These are phyloP conservation scores for Phoxinus dragarum DNA, from an alignment of 2,797 vertebrate species.

Conservation along the genomic window DNA sequence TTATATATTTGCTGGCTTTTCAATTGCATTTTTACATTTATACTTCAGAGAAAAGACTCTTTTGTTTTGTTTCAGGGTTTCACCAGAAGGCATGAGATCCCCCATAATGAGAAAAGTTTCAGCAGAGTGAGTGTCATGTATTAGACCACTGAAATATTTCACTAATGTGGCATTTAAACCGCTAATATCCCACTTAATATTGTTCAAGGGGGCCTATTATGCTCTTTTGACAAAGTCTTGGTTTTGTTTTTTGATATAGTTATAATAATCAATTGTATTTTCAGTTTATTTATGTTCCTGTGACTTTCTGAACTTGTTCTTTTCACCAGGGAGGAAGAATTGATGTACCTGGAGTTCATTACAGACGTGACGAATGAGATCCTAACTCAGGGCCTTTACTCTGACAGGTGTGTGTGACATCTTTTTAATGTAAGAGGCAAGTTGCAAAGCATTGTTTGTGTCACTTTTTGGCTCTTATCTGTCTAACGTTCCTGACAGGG, in stretches of 20 bases:
- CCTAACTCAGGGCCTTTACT: slow-evolving; percentile 86
- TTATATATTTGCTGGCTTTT: background rate
- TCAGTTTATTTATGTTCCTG: background rate
- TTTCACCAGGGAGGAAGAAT: slow-evolving; percentile 87
- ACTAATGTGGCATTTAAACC: background rate
- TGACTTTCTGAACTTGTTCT: slow-evolving; percentile 21
- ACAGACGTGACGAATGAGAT: slow-evolving; percentile 92
- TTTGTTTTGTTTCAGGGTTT: slow-evolving; percentile 66
- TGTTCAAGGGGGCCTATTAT: too few relatives aligned
- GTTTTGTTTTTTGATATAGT: background rate
- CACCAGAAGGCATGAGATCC: slow-evolving; percentile 68
- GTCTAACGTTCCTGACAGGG: slow-evolving; percentile 68
- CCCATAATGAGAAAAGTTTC: slow-evolving; percentile 68
- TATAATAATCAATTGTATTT: background rate
- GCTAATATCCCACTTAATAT: too few relatives aligned
- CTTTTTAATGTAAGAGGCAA: background rate
- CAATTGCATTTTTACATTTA: background rate
- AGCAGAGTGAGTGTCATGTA: slow-evolving; percentile 75
- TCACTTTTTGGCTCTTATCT: background rate
- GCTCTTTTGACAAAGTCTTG: too few relatives aligned
- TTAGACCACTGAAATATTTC: background rate
- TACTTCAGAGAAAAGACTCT: background rate
- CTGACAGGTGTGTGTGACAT: slow-evolving; percentile 83
- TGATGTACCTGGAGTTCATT: slow-evolving; percentile 90
- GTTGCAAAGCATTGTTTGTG: background rate